These are phyloP conservation scores for Fundulus diaphanus DNA, from an alignment of 2,797 vertebrate species.

Conservation along the genomic window DNA sequence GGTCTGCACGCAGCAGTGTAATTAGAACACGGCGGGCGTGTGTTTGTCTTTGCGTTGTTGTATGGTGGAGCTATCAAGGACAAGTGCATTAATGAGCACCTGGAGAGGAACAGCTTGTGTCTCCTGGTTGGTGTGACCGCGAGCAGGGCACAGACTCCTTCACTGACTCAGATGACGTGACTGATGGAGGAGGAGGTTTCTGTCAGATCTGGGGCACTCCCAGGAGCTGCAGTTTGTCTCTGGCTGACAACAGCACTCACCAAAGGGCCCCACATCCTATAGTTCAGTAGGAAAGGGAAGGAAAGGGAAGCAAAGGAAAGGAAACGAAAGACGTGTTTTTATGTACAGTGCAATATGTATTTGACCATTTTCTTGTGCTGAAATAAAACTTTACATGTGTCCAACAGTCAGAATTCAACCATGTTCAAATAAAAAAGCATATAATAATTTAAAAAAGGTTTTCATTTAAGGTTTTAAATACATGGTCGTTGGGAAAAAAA, in stretches of 20 bases:
- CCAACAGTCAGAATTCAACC: neutral
- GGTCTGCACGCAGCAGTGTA: conserved; percentile 62
- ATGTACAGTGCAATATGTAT: neutral
- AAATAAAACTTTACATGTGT: neutral
- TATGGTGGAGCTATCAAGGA: conserved; percentile 81
- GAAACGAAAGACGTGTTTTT: conserved; percentile 63
- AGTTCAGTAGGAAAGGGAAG: conserved; percentile 88
- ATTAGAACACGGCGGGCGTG: conserved; percentile 81
- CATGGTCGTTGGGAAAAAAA: neutral
- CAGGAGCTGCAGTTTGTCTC: conserved; percentile 95
- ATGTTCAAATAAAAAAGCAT: neutral
- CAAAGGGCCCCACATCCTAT: conserved; percentile 86
- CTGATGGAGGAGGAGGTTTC: conserved; percentile 82
- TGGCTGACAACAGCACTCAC: conserved; percentile 90
- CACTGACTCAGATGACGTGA: conserved; percentile 81
- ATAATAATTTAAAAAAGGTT: neutral
- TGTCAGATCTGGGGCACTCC: conserved; percentile 96
- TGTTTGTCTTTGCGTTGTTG: conserved; percentile 80
- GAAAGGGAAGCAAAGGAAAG: conserved; percentile 51
- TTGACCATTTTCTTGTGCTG: neutral
- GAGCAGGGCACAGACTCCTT: conserved; percentile 79
- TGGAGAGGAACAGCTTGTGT: conserved; percentile 88
- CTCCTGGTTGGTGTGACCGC: conserved; percentile 83
- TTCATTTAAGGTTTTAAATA: neutral
- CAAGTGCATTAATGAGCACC: conserved; percentile 86